Conservation (phyloP, 92 coral and sea anemone genomes). For the Palythoa grandis region DNA sequence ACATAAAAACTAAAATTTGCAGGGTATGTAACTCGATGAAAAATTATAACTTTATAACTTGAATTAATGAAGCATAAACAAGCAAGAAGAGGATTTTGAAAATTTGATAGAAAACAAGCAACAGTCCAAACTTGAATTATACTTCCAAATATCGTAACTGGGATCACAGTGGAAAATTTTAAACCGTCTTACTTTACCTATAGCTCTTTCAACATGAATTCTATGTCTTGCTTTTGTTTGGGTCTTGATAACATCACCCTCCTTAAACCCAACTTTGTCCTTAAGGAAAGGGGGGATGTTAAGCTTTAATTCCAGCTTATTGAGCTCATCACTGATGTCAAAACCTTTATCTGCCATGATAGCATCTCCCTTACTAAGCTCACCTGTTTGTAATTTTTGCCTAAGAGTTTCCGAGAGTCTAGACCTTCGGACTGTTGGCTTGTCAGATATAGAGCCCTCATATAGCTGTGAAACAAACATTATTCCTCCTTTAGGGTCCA, state of each 20-base stretch:
- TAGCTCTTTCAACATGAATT: not conserved
- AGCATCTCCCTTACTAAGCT: slow-evolving; percentile 37
- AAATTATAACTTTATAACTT: too few relatives aligned
- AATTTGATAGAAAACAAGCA: slow-evolving; percentile 6
- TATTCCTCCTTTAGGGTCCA: slow-evolving; percentile 61
- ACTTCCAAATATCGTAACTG: not conserved
- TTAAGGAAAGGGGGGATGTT: not conserved
- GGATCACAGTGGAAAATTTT: slow-evolving; percentile 13
- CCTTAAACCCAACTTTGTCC: not conserved
- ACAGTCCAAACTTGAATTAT: slow-evolving; percentile 1
- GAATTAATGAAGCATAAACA: too few relatives aligned
- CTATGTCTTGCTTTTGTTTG: not conserved
- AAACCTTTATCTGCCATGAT: slow-evolving; percentile 31
- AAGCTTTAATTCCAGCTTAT: slow-evolving; percentile 15
- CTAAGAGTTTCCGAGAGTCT: slow-evolving; percentile 43
- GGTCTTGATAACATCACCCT: not conserved
- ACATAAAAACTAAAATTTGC: too few relatives aligned
- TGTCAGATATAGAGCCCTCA: slow-evolving; percentile 65
- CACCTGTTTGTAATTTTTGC: not conserved
- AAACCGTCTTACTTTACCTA: not conserved
- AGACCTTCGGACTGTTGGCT: slow-evolving; percentile 51
- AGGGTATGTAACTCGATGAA: too few relatives aligned
- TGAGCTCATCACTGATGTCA: not conserved
- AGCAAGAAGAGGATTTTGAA: not conserved
- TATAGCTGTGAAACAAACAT: slow-evolving; percentile 57